phyloP scores from a whole-genome alignment of 64 coral and sea anemone genomes.

The Porites lutea region DNA sequence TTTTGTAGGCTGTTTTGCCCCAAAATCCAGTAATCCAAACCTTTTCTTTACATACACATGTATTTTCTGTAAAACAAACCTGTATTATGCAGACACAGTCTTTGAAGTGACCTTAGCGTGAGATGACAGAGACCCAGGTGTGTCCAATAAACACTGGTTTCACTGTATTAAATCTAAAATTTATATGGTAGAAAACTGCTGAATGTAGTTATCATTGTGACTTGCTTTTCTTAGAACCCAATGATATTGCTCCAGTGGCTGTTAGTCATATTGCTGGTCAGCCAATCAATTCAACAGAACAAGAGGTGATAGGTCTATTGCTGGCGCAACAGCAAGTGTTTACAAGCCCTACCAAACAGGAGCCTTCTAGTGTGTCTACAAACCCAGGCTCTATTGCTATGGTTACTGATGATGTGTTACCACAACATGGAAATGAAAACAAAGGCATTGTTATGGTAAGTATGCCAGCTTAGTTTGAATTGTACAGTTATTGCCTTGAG shows the following conservation, averaged over 20 bases:
- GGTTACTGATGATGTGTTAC: constrained; percentile 84
- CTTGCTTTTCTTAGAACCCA: not conserved
- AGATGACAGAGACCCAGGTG: too few species aligned
- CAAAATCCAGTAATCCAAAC: too few species aligned
- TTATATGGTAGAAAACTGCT: too few species aligned
- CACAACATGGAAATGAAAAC: constrained; percentile 48
- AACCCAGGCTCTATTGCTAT: constrained; percentile 82
- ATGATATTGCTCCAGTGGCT: constrained; percentile 24
- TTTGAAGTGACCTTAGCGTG: too few species aligned
- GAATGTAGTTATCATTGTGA: not conserved
- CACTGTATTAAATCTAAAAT: too few species aligned
- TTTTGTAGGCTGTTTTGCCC: too few species aligned
- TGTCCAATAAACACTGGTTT: too few species aligned
- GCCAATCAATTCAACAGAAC: constrained; percentile 87
- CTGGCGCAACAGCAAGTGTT: constrained; percentile 86
- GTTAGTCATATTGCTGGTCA: constrained; percentile 81
- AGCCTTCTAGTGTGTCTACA: constrained; percentile 58
- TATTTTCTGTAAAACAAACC: too few species aligned
- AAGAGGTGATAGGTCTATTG: constrained; percentile 89
- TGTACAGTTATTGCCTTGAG: too few species aligned
- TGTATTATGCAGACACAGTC: too few species aligned
- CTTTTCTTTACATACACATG: too few species aligned
- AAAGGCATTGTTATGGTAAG: constrained; percentile 38
- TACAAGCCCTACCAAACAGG: constrained; percentile 25
- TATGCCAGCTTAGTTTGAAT: not conserved